Evolutionary conservation across 2,113 vertebrate genomes (phyloP), one percentile per base, ranked within the genome.

Genomic region (Varanus komodoensis): DNA sequence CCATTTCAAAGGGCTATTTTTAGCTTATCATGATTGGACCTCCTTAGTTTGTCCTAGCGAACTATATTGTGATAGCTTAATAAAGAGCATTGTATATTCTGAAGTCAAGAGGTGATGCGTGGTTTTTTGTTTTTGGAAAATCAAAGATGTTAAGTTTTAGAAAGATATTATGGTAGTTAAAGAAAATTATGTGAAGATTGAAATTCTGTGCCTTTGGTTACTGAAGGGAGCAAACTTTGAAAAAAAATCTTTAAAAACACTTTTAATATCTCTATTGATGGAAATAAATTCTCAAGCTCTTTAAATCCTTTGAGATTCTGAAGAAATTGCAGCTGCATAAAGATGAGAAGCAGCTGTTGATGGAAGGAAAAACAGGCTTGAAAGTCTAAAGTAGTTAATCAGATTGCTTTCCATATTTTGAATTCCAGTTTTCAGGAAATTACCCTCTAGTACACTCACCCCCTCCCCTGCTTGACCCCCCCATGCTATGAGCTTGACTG

Each of bases 341-440:
- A 81, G 90, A 95, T 94, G 93, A 94, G 91, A 94, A 95, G 93
- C 93, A 95, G 93, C 93, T 96, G 88, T 89, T 87, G 64, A 54
- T 23, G 61, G 91, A 95, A 93, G 93, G 44, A 78, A 91, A 87
- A 92, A 32, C 48, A 80, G 61, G 44, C 74, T 54, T 89, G 74
- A 44, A 85, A 89, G 87, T 89, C 74, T 85, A 69, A 80, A 89
- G 75, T 94, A 94, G 67, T 89, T 88, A 84, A 91, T 91, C 64
- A 84, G n/a, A 78, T 87, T 87, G 38, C 82, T 78, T 84, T 94
- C 93, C 29, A 3, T 89, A 93, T 82, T 83, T 92, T 90, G 90
- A 84, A 88, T 71, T 91, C 78, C 52, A 61, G n/a, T 82, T 89
- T 94, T 95, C 92, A 94, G 92, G 64, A 89, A 87, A 79, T 89